These are phyloP conservation scores for Polyergus mexicanus DNA, from an alignment of 1,140 invertebrate species.

Conservation along the genomic window DNA sequence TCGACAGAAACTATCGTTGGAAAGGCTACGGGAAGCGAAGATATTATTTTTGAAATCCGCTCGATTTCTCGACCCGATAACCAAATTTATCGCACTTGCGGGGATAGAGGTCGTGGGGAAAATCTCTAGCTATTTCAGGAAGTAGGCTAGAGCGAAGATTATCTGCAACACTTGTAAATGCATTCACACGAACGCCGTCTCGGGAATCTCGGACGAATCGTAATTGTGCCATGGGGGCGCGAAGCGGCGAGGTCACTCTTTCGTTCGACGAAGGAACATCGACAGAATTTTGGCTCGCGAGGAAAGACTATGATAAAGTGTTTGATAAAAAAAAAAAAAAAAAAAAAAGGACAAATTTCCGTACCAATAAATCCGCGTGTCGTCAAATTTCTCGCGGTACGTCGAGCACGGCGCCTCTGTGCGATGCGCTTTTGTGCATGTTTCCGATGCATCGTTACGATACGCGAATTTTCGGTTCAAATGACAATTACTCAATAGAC, in stretches of 20 bases:
- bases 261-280: background rate
- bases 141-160: conserved; percentile 58
- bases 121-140: conserved; percentile 54
- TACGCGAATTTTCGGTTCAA: conserved; percentile 60
- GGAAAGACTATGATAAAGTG: conserved; percentile 27
- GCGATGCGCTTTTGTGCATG: conserved; percentile 56
- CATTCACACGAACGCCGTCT: conserved; percentile 17
- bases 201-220: background rate
- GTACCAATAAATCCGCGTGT: conserved; percentile 26
- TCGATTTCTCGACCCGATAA: conserved; percentile 60
- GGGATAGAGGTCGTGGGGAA: conserved; percentile 36
- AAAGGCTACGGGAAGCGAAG: background rate
- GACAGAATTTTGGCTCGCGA: background rate
- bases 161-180: conserved; percentile 30
- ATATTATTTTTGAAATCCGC: conserved; percentile 50
- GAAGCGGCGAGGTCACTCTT: background rate
- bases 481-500: conserved; percentile 66
- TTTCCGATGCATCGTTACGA: conserved; percentile 32
- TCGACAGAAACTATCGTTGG: background rate
- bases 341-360: conserved; percentile 58
- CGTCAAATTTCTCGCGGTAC: conserved; percentile 69
- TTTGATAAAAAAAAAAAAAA: conserved; percentile 13
- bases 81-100: conserved; percentile 41
- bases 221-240: background rate
- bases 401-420: conserved; percentile 56